A percentile compares a stretch with the other conserved stretches of the same genome.
Conservation (phyloP, 2,888 invertebrate species). For the Agrochola lychnidis region DNA sequence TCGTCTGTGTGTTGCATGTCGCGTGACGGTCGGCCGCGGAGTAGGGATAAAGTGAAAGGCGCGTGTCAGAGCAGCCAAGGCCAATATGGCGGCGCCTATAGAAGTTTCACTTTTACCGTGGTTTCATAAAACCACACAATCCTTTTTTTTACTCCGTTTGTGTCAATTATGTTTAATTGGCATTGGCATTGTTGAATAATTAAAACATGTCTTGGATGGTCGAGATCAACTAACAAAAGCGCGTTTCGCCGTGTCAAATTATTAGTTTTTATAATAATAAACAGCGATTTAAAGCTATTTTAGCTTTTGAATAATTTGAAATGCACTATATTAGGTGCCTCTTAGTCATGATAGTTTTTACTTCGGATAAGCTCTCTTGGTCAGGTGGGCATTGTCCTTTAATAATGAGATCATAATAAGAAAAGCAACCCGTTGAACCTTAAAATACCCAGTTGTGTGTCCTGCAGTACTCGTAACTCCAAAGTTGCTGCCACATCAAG, state of each 20-base stretch:
- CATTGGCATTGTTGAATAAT: background rate
- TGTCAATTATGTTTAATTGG: background rate
- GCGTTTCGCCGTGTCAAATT: background rate
- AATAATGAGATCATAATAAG: slow-evolving; percentile 84
- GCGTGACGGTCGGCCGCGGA: too few species aligned
- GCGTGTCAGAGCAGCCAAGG: too few species aligned
- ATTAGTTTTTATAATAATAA: background rate
- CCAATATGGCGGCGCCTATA: too few species aligned
- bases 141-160: too few species aligned
- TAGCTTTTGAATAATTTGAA: background rate
- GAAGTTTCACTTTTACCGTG: too few species aligned
- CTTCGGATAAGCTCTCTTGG: background rate
- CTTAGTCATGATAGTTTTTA: background rate
- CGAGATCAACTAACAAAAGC: background rate
- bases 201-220: background rate
- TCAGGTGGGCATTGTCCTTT: slow-evolving; percentile 58
- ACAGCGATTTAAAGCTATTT: too few species aligned
- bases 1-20: too few species aligned
- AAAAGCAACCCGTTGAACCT: slow-evolving; percentile 84
- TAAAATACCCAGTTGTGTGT: slow-evolving; percentile 86
- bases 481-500: slow-evolving; percentile 82
- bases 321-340: background rate
- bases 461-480: slow-evolving; percentile 90
- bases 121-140: too few species aligned
- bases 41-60: too few species aligned